Percentiles rank a stretch among this genome's conserved stretches.
These are phyloP conservation scores for Athetis lepigone DNA, from an alignment of 2,888 invertebrate genomes.

Conservation along the genomic window DNA sequence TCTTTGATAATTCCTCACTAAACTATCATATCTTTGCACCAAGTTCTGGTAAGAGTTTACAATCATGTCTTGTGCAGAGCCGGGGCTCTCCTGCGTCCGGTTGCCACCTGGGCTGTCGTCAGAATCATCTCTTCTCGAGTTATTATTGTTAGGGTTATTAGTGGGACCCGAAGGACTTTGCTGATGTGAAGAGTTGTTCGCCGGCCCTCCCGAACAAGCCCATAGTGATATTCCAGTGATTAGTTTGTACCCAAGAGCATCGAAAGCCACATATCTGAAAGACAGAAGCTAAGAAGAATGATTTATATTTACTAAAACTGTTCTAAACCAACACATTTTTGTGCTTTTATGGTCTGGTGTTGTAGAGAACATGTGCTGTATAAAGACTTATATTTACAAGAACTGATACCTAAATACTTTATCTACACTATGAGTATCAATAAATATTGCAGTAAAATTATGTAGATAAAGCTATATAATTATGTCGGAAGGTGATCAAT, in stretches of 20 bases:
- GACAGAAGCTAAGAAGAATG: slow-evolving; percentile 56
- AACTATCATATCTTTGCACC: slow-evolving; percentile 87
- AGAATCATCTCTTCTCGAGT: slow-evolving; percentile 70
- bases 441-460: no score
- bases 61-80: slow-evolving; percentile 83
- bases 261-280: slow-evolving; percentile 95
- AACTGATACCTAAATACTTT: no score
- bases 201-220: slow-evolving; percentile 69
- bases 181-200: slow-evolving; percentile 71
- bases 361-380: neutral
- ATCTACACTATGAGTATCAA: no score
- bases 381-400: neutral
- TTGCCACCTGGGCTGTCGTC: slow-evolving; percentile 70
- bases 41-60: slow-evolving; percentile 88
- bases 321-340: slow-evolving; percentile 17
- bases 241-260: slow-evolving; percentile 94
- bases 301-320: slow-evolving; percentile 39
- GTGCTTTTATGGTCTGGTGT: neutral
- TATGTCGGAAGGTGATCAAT: no score
- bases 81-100: slow-evolving; percentile 73
- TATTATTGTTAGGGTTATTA: slow-evolving; percentile 72
- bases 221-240: slow-evolving; percentile 95
- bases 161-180: slow-evolving; percentile 69
- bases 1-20: slow-evolving; percentile 88
- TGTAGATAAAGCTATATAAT: no score